These are phyloP conservation scores for Eospalax fontanierii DNA, from an alignment of 2,797 vertebrate genomes.

Conservation along the genomic window DNA sequence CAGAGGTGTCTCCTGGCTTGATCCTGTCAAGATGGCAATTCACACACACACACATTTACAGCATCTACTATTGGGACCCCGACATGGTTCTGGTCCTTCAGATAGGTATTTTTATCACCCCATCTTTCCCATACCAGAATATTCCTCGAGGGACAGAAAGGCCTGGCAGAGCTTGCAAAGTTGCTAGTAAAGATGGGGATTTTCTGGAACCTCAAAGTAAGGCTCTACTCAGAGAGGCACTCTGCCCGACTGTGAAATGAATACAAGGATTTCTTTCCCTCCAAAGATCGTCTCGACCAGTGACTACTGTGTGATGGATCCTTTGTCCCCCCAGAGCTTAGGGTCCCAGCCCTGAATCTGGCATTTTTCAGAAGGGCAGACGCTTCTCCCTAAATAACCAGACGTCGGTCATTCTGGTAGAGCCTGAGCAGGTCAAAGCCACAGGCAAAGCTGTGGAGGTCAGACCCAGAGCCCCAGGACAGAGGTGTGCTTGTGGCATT, in stretches of 20 bases:
- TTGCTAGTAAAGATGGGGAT: background rate
- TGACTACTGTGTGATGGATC: background rate
- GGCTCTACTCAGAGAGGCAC: background rate
- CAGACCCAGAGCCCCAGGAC: background rate
- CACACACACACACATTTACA: background rate
- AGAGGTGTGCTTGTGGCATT: background rate
- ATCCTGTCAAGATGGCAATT: background rate
- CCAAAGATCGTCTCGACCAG: rapidly evolving
- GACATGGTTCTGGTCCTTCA: background rate
- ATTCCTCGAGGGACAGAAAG: too few relatives aligned
- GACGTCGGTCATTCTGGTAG: background rate
- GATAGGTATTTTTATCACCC: background rate
- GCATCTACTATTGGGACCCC: background rate
- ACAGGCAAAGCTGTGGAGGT: background rate
- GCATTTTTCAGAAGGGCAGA: background rate
- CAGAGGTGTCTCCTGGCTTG: background rate
- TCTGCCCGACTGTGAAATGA: background rate
- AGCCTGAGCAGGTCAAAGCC: background rate
- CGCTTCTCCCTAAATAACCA: background rate
- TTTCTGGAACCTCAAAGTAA: background rate
- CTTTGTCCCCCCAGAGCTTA: rapidly evolving
- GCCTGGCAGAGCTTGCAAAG: background rate
- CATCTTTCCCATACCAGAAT: background rate
- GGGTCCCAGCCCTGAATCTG: background rate
- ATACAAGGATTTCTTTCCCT: background rate